Conservation (phyloP, 2,113 vertebrate species). For the Stomatorhinus ivindoensis region DNA sequence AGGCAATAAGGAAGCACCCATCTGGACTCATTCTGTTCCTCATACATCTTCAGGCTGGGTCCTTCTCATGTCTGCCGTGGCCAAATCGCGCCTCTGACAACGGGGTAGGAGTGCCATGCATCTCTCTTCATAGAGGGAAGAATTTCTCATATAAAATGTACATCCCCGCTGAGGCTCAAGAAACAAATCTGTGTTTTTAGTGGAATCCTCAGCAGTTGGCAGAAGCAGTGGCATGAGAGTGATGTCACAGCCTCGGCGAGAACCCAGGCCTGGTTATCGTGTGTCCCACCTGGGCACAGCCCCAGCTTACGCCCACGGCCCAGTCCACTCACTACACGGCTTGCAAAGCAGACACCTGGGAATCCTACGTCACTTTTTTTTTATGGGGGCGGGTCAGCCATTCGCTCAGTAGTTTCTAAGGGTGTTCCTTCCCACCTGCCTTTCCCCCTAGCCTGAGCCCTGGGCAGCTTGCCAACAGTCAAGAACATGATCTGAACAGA, state of each 20-base stretch:
- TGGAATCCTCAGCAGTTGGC: constrained; percentile 4
- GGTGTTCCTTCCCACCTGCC: not conserved
- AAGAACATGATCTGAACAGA: not conserved
- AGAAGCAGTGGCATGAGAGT: not conserved
- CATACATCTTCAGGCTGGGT: not conserved
- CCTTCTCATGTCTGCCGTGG: not conserved
- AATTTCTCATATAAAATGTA: not conserved
- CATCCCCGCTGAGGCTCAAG: not conserved
- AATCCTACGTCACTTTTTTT: not conserved
- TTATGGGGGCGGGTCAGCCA: not conserved
- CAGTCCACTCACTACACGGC: constrained; percentile 16
- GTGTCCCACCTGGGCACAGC: not conserved
- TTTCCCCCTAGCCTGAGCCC: not conserved
- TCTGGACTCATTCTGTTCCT: not conserved
- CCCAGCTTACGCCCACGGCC: not conserved
- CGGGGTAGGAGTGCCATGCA: not conserved
- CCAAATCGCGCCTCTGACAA: not conserved
- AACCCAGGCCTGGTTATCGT: constrained; percentile 15
- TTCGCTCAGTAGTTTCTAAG: not conserved
- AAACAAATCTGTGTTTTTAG: not conserved
- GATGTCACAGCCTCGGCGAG: constrained; percentile 11
- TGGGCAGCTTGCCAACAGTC: not conserved
- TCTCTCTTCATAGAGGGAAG: not conserved
- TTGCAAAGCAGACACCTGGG: constrained; percentile 23
- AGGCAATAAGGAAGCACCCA: not conserved